phyloP scores from a whole-genome alignment of 2,113 vertebrate species.

The Oreochromis aureus region DNA sequence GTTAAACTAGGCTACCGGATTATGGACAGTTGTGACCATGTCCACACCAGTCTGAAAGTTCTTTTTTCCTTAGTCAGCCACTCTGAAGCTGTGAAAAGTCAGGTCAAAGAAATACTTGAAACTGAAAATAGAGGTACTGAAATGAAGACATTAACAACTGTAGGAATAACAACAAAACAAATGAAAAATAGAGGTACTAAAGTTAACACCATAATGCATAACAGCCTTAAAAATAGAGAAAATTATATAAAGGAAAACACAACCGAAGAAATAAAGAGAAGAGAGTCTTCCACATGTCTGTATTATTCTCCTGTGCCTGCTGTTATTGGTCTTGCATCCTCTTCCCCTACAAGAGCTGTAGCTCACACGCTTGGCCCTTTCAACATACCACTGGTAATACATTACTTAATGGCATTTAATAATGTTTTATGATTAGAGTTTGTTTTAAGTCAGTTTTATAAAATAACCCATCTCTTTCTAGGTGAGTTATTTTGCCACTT shows the following conservation, averaged over 20 bases:
- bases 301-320: conserved; percentile 56
- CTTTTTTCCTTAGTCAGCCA: conserved; percentile 53
- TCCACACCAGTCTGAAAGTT: conserved; percentile 61
- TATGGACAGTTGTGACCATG: conserved; percentile 69
- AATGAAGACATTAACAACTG: not conserved
- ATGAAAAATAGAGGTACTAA: not conserved
- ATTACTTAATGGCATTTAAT: not conserved
- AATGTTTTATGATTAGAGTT: not conserved
- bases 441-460: not conserved
- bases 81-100: not conserved
- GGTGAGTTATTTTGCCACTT: conserved; percentile 77
- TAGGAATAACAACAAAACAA: not conserved
- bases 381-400: conserved; percentile 67
- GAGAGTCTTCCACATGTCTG: conserved; percentile 22
- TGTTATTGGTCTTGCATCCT: conserved; percentile 73
- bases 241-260: not conserved
- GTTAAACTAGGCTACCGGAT: conserved; percentile 64
- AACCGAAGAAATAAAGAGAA: not conserved
- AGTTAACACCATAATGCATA: not conserved
- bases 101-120: not conserved
- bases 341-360: conserved; percentile 67
- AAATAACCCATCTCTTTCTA: conserved; percentile 2
- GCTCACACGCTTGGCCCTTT: conserved; percentile 69
- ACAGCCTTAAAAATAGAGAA: not conserved
- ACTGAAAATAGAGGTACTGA: not conserved